Percentiles rank a stretch among this genome's conserved stretches.
phyloP scores from a whole-genome alignment of 1,140 invertebrate genomes.

The Dryas iulia region DNA sequence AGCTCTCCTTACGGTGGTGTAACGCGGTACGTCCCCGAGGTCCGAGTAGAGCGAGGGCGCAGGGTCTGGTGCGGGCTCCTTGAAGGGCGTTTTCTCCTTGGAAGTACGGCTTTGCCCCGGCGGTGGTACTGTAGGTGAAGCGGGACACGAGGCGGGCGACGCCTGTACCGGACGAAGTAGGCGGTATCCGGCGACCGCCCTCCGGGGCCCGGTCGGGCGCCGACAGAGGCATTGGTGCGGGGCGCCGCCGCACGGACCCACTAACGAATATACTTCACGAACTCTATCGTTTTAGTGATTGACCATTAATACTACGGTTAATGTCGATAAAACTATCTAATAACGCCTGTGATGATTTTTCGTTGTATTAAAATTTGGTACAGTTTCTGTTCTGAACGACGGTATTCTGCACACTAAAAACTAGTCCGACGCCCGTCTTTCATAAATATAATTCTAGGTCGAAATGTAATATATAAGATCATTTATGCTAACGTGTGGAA shows the following conservation, averaged over 20 bases:
- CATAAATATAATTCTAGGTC: too few relatives aligned
- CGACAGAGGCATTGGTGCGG: slow-evolving; percentile 69
- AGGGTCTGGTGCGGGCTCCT: slow-evolving; percentile 28
- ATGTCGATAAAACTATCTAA: slow-evolving; percentile 47
- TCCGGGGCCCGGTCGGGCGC: slow-evolving; percentile 66
- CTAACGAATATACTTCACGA: slow-evolving; percentile 77
- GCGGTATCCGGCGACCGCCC: slow-evolving; percentile 74
- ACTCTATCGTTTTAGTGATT: slow-evolving; percentile 68
- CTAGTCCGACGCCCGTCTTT: too few relatives aligned
- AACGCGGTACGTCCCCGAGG: too few relatives aligned
- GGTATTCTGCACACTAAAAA: too few relatives aligned
- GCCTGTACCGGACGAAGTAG: slow-evolving; percentile 78
- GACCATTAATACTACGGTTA: slow-evolving; percentile 36
- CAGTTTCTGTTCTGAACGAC: too few relatives aligned
- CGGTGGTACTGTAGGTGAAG: slow-evolving; percentile 56
- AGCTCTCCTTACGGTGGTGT: too few relatives aligned
- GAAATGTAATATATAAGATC: too few relatives aligned
- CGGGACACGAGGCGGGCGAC: slow-evolving; percentile 71
- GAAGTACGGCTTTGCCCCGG: slow-evolving; percentile 42
- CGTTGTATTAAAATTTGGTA: too few relatives aligned
- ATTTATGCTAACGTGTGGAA: too few relatives aligned
- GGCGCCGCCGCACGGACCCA: slow-evolving; percentile 69
- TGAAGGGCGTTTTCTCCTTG: slow-evolving; percentile 62
- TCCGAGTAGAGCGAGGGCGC: slow-evolving; percentile 10
- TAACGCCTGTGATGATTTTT: too few relatives aligned